Base-by-base conservation (phyloP, 2,888 invertebrate species). In the Leptopilina drosophilae region DNA sequence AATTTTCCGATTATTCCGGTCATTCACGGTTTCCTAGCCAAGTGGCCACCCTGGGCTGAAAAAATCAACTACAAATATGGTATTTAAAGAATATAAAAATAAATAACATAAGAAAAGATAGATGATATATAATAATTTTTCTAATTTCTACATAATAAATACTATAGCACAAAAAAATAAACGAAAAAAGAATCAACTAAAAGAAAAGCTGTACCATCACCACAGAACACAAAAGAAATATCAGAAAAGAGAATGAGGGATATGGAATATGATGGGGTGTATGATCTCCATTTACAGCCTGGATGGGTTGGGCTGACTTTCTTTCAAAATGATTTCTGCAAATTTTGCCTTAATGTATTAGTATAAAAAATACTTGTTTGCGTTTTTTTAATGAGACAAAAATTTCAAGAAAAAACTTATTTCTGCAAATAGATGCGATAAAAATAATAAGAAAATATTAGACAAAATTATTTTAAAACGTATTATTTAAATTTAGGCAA, bases 261-360 rank as follows among this genome's bases (percentile, higher is more conserved):
- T 33, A 49, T 73, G 73, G 73, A 73, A 73, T 26, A 56, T 73
- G 73, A 69, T n/a, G 53, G 56, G 73, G 73, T 73, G 56, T 73
- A 56, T 73, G 73, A 73, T 73, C 56, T 73, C 73, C 73, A 73
- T 73, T 73, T 56, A 73, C 26, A 56, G 56, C 73, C 73, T 56
- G 73, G 73, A 73, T 73, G 73, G 56, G 73, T 73, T 73, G 73
- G 73, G 73, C 56, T 73, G 73, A 73, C 14, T 73, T 56, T 56
- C 26, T 11, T 73, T 62, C 4, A 53, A 33, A 33, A 53, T 53
- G 6, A 46, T 12, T 53, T 53, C 26, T 53, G 49, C 49, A 26
- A 69, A 53, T 69, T 69, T 69, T 42, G 42, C 7, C 42, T 42
- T 42, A 42, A 8, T 7, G 8, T 8, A 42, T 42, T 42, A 42